phyloP scores from a whole-genome alignment of 2,888 invertebrate genomes.

The Aspidiotus rigidus region DNA sequence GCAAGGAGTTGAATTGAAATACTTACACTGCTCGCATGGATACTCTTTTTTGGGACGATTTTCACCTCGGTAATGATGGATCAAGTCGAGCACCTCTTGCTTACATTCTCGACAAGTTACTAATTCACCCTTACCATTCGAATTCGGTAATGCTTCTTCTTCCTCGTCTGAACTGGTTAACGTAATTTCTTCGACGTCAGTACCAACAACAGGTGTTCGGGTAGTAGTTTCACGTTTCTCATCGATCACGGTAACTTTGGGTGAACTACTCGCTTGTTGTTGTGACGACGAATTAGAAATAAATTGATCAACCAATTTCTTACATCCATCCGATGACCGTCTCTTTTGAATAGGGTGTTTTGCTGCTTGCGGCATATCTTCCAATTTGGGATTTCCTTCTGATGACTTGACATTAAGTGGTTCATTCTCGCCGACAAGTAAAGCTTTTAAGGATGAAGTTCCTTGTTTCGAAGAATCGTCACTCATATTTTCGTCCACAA shows the following conservation, averaged over 20 bases:
- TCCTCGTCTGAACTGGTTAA: conserved; percentile 21
- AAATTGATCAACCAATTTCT: not conserved
- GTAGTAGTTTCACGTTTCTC: not conserved
- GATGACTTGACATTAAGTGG: not conserved
- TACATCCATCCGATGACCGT: not conserved
- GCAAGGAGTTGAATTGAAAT: conserved; percentile 21
- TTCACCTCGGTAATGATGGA: conserved; percentile 13
- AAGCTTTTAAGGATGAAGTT: not conserved
- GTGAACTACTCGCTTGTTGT: not conserved
- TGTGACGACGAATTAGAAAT: not conserved
- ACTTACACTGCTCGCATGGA: conserved; percentile 26
- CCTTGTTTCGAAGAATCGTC: not conserved
- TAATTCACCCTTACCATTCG: not conserved
- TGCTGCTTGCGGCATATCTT: not conserved
- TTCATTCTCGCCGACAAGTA: not conserved
- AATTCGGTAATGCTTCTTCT: not conserved
- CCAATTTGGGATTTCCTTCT: not conserved
- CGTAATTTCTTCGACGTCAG: conserved; percentile 11
- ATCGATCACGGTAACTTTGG: not conserved
- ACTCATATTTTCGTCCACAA: not conserved
- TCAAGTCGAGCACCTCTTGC: conserved; percentile 7
- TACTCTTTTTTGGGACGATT: conserved; percentile 15
- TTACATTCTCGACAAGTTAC: conserved; percentile 17
- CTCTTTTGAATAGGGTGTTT: not conserved
- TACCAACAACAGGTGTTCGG: not conserved